Base-by-base conservation (phyloP, 1,140 invertebrate species). In the Proctacanthus coquilletti region DNA sequence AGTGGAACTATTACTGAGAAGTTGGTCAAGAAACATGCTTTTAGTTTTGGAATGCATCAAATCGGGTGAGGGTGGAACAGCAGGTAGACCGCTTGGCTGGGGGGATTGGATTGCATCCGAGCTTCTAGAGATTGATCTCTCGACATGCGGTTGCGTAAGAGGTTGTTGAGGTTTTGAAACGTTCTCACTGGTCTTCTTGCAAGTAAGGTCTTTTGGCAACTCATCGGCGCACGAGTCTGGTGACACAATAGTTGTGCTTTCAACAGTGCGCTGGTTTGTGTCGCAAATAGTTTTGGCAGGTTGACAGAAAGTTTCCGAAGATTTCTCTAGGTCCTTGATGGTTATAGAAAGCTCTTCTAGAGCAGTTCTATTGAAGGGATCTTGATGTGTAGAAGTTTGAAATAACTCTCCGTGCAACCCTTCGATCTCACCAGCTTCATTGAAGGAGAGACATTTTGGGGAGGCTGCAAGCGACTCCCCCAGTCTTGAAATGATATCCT, bases 61-160 rank as follows among this genome's bases (percentile, higher is more conserved):
- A 52, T 72, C 70, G 3, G 71, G 71, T 13, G 71, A 72, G 3
- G 66, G 68, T 14, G 69, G 69, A 13, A 72, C 62, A 11, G 71
- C 69, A 19, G 74, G 71, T 23, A 77, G 71, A 2, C 71, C 72
- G 43, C 70, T 75, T 1, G 74, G 71, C 40, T 74, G 73, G 0
- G 74, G 72, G 2, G 74, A 75, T 38, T 72, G 70, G 51, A 71
- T 69, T 10, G 74, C 69, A 39, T 74, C 70, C 0, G 72, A 73
- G 42, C 68, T 68, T 38, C 70, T 64, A 0, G 73, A 74, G 3
- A 64, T 62, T 23, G 71, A 67, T 23, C 71, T 56, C 3, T 66
- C 64, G 62, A 52, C 17, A 62, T 62, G 21, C 60, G 44, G 38
- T 62, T 37, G 36, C 49, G 39, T 19, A 18, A 5, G 41, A 30